Base-by-base conservation (phyloP, 2,113 vertebrate species). In the Pomatorhinus ruficollis region DNA sequence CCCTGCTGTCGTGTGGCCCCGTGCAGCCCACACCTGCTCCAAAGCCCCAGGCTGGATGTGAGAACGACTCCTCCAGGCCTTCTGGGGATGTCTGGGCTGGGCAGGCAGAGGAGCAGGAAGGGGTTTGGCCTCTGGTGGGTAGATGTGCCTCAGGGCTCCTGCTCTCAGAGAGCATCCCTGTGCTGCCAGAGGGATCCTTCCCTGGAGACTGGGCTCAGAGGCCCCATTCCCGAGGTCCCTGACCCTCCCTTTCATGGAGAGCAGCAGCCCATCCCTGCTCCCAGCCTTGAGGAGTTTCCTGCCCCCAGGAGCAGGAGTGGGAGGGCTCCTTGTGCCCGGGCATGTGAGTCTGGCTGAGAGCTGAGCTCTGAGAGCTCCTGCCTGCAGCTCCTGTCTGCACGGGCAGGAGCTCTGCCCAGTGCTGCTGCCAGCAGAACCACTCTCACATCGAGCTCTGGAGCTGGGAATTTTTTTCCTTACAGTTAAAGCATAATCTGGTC, bases 61-160 rank as follows among this genome's bases (percentile, higher is more conserved):
- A 40, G 21, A 71, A 33, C 0, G 0, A 15, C 40, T 50, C 44
- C 37, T 44, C 20, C 52, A 5, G 42, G 8, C 39, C 42, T 20
- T 5, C 39, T 11, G 1, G 1, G 33, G 37, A 28, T 35, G 44
- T 5, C 52, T 44, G 56, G 20, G 64, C 33, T 65, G 56, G 52
- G 27, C 17, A 35, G 11, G 28, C 6, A 10, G 35, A 54, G 63
- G 12, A n/a, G 57, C 3, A 3, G 28, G 30, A 35, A 22, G 30
- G 30, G 33, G 4, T 22, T 61, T 33, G 56, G 5, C 15, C 54
- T 10, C 66, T 61, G 57, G 19, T 6, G 57, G 23, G 22, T 21
- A 6, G 5, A 0, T 54, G 53, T 50, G 53, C 47, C 47, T 20
- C 22, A 2, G 57, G 31, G 10, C 7, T 42, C 19, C 45, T 13